Conservation (phyloP, 1,140 invertebrate genomes). For the Achroia grisella region DNA sequence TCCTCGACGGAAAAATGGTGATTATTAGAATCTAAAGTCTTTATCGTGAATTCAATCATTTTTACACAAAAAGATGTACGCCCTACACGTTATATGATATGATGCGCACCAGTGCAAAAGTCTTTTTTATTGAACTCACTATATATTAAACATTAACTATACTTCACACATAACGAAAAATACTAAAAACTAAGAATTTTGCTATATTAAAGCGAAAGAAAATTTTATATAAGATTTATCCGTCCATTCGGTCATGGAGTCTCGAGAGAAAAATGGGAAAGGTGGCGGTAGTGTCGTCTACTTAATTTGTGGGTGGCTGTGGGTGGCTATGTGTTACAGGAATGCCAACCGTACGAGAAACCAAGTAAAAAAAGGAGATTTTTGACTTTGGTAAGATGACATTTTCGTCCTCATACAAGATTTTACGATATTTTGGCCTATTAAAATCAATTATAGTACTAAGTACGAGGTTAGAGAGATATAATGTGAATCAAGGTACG, state of each 20-base stretch:
- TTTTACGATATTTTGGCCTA: no score
- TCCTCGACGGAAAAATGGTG: conserved; percentile 89
- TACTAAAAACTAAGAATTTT: conserved; percentile 21
- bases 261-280: not conserved
- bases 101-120: conserved; percentile 13
- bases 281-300: no score
- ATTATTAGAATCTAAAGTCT: conserved; percentile 95
- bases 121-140: not conserved
- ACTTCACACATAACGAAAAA: conserved; percentile 1
- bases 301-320: no score
- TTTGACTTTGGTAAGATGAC: no score
- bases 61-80: conserved; percentile 22
- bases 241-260: conserved; percentile 13
- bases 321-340: no score
- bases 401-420: no score
- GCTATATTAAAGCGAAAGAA: conserved; percentile 13
- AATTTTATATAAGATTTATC: conserved; percentile 14
- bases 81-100: conserved; percentile 19
- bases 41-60: conserved; percentile 74
- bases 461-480: no score
- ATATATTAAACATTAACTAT: not conserved
- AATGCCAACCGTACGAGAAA: no score
- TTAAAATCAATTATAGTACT: no score
- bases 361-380: no score
- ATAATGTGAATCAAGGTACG: no score